Conservation (phyloP, 1,140 invertebrate species). For the Eciton burchellii region DNA sequence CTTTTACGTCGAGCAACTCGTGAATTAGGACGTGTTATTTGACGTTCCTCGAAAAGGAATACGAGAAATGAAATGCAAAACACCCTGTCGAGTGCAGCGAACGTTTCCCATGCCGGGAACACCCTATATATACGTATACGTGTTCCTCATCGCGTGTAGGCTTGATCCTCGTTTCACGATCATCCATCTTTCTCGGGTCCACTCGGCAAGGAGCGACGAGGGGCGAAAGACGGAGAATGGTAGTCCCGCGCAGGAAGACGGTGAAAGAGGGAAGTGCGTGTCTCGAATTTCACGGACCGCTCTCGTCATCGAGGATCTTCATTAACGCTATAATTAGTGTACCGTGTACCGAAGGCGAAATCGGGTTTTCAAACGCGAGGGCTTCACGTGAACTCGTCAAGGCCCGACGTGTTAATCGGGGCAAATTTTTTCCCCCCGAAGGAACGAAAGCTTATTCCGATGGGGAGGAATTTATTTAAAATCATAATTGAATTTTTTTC, state of each 20-base stretch:
- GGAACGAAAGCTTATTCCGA: too few relatives aligned
- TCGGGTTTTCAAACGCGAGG: slow-evolving; percentile 25
- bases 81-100: not conserved
- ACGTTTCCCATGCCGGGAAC: slow-evolving; percentile 18
- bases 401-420: slow-evolving; percentile 61
- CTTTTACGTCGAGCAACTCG: not conserved
- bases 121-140: slow-evolving; percentile 35
- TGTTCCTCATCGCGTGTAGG: slow-evolving; percentile 58
- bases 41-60: not conserved
- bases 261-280: slow-evolving; percentile 60
- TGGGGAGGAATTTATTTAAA: too few relatives aligned
- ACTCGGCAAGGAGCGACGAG: slow-evolving; percentile 32
- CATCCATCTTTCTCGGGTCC: slow-evolving; percentile 54
- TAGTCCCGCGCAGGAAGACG: slow-evolving; percentile 21
- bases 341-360: slow-evolving; percentile 49
- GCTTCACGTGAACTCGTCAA: slow-evolving; percentile 66
- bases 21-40: not conserved
- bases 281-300: slow-evolving; percentile 57
- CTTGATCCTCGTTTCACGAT: slow-evolving; percentile 60
- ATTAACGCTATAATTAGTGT: slow-evolving; percentile 71
- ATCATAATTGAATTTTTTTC: too few relatives aligned
- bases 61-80: not conserved
- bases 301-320: slow-evolving; percentile 53
- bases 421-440: not conserved
- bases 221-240: slow-evolving; percentile 28